phyloP scores from a whole-genome alignment of 2,888 invertebrate genomes.

The Xestia xanthographa region DNA sequence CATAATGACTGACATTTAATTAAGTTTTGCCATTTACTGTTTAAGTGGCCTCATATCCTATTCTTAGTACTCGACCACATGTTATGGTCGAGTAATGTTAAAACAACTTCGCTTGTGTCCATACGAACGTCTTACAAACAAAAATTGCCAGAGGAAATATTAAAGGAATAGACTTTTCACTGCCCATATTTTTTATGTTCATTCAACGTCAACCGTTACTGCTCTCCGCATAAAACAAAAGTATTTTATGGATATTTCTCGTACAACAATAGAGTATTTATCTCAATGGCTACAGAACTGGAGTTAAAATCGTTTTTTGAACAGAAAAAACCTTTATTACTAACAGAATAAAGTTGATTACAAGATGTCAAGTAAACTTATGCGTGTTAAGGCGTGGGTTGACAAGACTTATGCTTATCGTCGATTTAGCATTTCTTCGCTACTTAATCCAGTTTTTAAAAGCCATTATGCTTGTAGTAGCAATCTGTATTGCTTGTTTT shows the following conservation, averaged over 20 bases:
- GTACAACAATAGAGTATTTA: conserved; percentile 68
- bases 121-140: conserved; percentile 16
- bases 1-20: conserved; percentile 63
- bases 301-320: conserved; percentile 49
- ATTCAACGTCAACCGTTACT: conserved; percentile 49
- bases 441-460: conserved; percentile 89
- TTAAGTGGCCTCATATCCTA: conserved; percentile 55
- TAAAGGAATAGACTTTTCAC: conserved; percentile 27
- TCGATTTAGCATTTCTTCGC: conserved; percentile 88
- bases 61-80: conserved; percentile 39
- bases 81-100: conserved; percentile 6
- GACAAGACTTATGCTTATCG: conserved; percentile 89
- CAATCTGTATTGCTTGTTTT: conserved; percentile 81
- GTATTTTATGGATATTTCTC: conserved; percentile 51
- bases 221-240: conserved; percentile 55
- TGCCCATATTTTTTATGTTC: conserved; percentile 40
- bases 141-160: conserved; percentile 23
- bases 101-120: background rate
- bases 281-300: conserved; percentile 59
- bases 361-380: conserved; percentile 60
- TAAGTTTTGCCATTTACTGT: conserved; percentile 52
- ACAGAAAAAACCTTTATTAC: conserved; percentile 68
- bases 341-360: conserved; percentile 71
- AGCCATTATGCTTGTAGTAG: conserved; percentile 88
- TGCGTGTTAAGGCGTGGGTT: conserved; percentile 80